Evolutionary conservation across 2,888 invertebrate species (phyloP), one percentile per base, ranked within the genome.

Genomic region (Aethes cnicana): DNA sequence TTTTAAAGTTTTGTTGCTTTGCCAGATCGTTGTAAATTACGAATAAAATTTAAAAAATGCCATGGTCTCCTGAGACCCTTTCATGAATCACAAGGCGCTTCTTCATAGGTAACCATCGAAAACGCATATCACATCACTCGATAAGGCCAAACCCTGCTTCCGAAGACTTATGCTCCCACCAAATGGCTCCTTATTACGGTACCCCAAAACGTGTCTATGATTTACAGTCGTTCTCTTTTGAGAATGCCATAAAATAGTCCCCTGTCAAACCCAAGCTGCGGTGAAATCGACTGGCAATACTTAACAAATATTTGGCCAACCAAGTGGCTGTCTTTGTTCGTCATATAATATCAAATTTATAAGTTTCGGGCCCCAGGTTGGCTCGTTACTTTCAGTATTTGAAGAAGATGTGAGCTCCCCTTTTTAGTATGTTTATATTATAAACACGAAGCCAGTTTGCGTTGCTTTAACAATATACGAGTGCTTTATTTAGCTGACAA

Each of bases 171-270:
- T 44, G 53, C 55, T 47, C 35, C 55, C 30, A 41, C 48, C 33
- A 48, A 48, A 48, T 60, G 60, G 63, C 55, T 41, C 61, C 62
- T 63, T 63, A 59, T 36, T 60, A 54, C 53, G 53, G 52, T 58
- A 50, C 62, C 64, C 62, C 55, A 55, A 78, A 81, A 80, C 77
- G 77, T 80, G 80, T 68, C 60, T 63, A 72, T 83, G 83, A 84
- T 84, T 84, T 84, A 84, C 73, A 66, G 63, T 62, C 65, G 64
- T 68, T 70, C 72, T 71, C 74, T 73, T 72, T 73, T 62, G 74
- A 81, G 80, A 69, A 77, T 66, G 75, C 78, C 73, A 84, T 86
- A 86, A 86, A 86, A 71, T 72, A 81, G 78, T 64, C 85, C 84
- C 76, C 71, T 79, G 86, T 85, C 86, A 82, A 62, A 64, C 64